phyloP scores from a whole-genome alignment of 2,113 vertebrate species.

The Mobula birostris region DNA sequence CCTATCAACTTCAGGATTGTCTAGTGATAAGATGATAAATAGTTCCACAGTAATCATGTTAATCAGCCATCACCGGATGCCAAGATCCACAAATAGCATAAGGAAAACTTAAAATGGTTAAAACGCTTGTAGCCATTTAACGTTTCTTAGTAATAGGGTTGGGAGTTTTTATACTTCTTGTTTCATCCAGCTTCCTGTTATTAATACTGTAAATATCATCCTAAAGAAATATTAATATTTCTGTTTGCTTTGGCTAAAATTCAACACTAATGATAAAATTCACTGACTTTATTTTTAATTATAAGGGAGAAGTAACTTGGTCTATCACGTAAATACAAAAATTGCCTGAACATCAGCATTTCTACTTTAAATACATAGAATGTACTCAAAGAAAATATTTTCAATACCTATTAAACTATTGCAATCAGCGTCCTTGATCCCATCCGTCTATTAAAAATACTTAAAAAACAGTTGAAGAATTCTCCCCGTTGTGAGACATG shows the following conservation, averaged over 20 bases:
- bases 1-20: slow-evolving; percentile 16
- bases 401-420: background rate
- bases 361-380: background rate
- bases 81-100: background rate
- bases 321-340: background rate
- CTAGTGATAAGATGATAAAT: slow-evolving; percentile 34
- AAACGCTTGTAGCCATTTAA: background rate
- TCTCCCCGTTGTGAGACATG: too few species aligned
- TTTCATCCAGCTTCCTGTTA: background rate
- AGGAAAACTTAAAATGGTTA: background rate
- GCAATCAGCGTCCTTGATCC: too few species aligned
- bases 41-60: background rate
- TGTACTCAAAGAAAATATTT: background rate
- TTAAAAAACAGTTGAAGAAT: too few species aligned
- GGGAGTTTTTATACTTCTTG: background rate
- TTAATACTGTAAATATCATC: background rate
- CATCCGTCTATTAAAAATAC: background rate
- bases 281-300: background rate
- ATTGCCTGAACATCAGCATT: background rate
- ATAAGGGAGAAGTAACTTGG: background rate
- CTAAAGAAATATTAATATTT: background rate
- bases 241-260: background rate
- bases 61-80: background rate
- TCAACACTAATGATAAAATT: background rate
- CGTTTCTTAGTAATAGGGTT: background rate